A percentile compares a stretch with the other conserved stretches of the same genome.
phyloP scores from a whole-genome alignment of 2,113 vertebrate genomes.

The Uria aalge region DNA sequence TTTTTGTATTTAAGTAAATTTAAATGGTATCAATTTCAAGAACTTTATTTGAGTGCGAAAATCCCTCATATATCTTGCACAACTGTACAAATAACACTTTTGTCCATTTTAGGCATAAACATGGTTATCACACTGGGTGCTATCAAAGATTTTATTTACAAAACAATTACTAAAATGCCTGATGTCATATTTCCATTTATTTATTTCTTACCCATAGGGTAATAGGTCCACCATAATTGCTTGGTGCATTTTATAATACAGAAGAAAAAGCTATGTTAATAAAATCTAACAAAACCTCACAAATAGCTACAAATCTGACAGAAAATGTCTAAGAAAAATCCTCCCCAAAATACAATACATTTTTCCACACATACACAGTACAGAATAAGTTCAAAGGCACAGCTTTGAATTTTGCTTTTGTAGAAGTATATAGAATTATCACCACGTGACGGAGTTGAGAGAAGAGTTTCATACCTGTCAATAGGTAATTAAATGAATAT shows the following conservation, averaged over 20 bases:
- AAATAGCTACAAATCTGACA: slow-evolving; percentile 88
- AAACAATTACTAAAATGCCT: slow-evolving; percentile 88
- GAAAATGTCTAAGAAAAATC: slow-evolving; percentile 82
- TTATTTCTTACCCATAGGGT: slow-evolving; percentile 99
- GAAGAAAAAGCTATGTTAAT: slow-evolving; percentile 94
- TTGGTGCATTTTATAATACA: slow-evolving; percentile 96
- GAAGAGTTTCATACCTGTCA: slow-evolving; percentile 66
- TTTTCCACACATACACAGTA: slow-evolving; percentile 80
- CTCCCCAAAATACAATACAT: slow-evolving; percentile 81
- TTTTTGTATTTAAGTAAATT: not conserved
- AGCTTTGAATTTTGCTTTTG: slow-evolving; percentile 78
- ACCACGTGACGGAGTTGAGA: slow-evolving; percentile 61
- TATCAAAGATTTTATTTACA: slow-evolving; percentile 98
- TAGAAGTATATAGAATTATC: slow-evolving; percentile 71
- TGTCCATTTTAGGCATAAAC: slow-evolving; percentile 82
- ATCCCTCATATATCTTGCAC: slow-evolving; percentile 82
- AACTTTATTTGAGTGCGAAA: slow-evolving; percentile 81
- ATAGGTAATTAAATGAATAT: slow-evolving; percentile 49
- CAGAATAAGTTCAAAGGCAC: slow-evolving; percentile 83
- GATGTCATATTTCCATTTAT: slow-evolving; percentile 93
- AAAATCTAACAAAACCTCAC: slow-evolving; percentile 85
- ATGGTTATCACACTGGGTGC: slow-evolving; percentile 83
- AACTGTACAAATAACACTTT: slow-evolving; percentile 85
- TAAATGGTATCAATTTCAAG: slow-evolving; percentile 52
- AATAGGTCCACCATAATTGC: slow-evolving; percentile 96